Base-by-base conservation (phyloP, 2,888 invertebrate genomes). In the Stenurella melanura region DNA sequence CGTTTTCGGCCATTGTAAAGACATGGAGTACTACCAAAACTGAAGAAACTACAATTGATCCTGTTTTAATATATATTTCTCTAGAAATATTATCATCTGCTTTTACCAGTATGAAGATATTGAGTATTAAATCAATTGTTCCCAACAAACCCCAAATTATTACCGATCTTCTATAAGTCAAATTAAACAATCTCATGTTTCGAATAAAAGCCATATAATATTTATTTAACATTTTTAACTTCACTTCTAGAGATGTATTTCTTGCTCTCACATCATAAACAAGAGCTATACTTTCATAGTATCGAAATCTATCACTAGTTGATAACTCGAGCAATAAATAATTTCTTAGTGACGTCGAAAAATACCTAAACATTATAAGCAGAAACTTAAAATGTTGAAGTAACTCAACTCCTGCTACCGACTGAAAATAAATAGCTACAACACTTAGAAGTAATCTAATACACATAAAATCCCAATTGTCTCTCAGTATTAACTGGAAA, bases 381-480 rank as follows among this genome's bases (percentile, higher is more conserved):
- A 72, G 50, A 63, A 72, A 17, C 6, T 15, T 19, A 15, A 50
- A 50, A 6, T 72, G 50, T n/a, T 63, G 72, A 11, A 72, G n/a
- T 17, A 21, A 4, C 12, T 72, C 61, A 61, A 26, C 30, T 9
- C n/a, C 12, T 18, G n/a, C 15, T 15, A 15, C 30, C 21, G 63
- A 15, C 30, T 63, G 63, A 54, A 72, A 26, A 19, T 72, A 72
- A 17, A 15, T 7, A 54, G 26, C 21, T 11, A 21, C 7, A 15
- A 30, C 1, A 6, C 26, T 12, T 12, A 72, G 30, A 17, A 72
- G 10, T 12, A 30, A n/a, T 63, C 26, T 26, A 0, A 34, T 34
- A 17, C 26, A 50, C 7, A 1, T 18, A 50, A 17, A 63, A 26
- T 54, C 54, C 19, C 7, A 17, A 17, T 17, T n/a, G 2, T 21